A percentile compares a stretch with the other conserved stretches of the same genome.
These are phyloP conservation scores for Halictus quadricinctus DNA, from an alignment of 2,888 invertebrate species.

Conservation along the genomic window DNA sequence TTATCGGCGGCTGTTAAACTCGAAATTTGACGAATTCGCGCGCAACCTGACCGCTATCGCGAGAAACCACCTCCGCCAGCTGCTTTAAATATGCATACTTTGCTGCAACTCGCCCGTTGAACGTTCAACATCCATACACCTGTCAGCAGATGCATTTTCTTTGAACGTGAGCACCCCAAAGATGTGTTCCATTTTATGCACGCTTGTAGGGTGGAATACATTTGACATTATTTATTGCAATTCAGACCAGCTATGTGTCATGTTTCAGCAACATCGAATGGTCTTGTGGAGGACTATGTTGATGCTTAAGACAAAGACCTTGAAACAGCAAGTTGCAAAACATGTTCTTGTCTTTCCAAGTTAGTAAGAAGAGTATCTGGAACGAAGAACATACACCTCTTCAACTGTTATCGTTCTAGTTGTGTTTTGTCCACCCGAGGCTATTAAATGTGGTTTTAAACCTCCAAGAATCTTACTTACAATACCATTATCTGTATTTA, in stretches of 20 bases:
- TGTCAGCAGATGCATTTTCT: not conserved
- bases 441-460: not conserved
- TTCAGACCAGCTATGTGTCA: not conserved
- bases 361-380: not conserved
- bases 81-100: conserved; percentile 1
- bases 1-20: conserved; percentile 11
- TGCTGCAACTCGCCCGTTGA: not conserved
- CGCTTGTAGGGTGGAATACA: not conserved
- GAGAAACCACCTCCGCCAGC: not conserved
- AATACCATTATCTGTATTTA: not conserved
- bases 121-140: not conserved
- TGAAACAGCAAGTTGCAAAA: no score
- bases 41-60: not conserved
- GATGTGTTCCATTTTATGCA: not conserved
- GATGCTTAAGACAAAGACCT: no score
- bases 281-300: not conserved
- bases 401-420: not conserved
- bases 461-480: not conserved
- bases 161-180: not conserved
- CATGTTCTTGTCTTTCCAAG: not conserved
- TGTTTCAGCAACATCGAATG: not conserved
- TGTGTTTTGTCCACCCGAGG: no score
- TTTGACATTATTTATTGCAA: not conserved
- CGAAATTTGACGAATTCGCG: conserved; percentile 13
- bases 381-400: not conserved